Evolutionary conservation across 37 sponge, comb jelly and placozoan species (phyloP).

Genomic region (Agelas oroides): DNA sequence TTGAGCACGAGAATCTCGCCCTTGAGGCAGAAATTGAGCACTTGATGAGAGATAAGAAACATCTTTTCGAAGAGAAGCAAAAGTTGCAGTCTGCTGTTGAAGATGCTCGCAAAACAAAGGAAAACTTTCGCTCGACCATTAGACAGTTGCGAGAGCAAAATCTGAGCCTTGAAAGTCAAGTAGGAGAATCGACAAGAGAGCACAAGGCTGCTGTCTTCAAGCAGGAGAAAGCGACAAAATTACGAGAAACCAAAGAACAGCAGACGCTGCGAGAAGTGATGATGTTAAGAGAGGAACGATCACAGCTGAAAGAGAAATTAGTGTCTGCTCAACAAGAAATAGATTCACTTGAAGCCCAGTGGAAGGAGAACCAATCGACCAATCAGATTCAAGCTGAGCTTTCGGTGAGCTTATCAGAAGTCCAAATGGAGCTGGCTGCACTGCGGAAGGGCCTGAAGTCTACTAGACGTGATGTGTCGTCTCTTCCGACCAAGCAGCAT

Average conservation of each 20-base stretch:
- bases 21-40: constrained; percentile 46
- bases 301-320: constrained; percentile 26
- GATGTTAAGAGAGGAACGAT: constrained; percentile 23
- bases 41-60: constrained; percentile 28
- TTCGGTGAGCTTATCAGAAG: neutral
- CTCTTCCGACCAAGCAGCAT: constrained; percentile 18
- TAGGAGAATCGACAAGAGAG: neutral
- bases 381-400: neutral
- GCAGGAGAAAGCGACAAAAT: neutral
- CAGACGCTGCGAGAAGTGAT: constrained; percentile 30
- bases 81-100: constrained; percentile 44
- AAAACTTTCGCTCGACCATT: constrained; percentile 42
- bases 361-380: neutral
- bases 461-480: neutral
- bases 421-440: constrained; percentile 30
- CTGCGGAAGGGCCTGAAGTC: constrained; percentile 9
- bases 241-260: constrained; percentile 8
- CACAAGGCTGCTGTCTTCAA: neutral
- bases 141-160: constrained; percentile 56
- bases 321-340: constrained; percentile 37
- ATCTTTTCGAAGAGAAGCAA: constrained; percentile 31
- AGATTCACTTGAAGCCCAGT: constrained; percentile 23
- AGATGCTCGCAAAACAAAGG: constrained; percentile 59
- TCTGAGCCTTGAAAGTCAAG: constrained; percentile 1
- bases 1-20: constrained; percentile 56